phyloP scores from a whole-genome alignment of 1,140 invertebrate species.

The Penaeus chinensis region DNA sequence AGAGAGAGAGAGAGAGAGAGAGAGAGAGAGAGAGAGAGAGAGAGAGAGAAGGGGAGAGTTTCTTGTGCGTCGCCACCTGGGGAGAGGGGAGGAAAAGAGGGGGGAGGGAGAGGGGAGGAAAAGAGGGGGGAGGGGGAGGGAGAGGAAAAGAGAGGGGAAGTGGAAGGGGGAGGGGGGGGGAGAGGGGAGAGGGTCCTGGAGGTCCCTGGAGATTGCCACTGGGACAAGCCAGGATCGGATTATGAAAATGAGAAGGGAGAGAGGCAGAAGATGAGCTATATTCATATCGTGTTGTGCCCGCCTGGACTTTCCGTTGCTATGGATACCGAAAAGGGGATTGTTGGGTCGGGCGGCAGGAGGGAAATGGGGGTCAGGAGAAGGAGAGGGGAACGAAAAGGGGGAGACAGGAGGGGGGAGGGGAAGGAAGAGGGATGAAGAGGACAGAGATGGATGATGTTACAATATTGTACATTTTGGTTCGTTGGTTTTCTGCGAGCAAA shows the following conservation, averaged over 20 bases:
- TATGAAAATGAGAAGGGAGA: constrained; percentile 54
- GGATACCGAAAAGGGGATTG: constrained; percentile 58
- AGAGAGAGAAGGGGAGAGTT: neutral
- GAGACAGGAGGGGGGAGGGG: neutral
- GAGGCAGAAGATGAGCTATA: constrained; percentile 55
- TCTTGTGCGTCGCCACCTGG: constrained; percentile 33
- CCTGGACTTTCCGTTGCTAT: constrained; percentile 60
- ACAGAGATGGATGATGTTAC: neutral
- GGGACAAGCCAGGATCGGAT: constrained; percentile 56
- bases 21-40: no score
- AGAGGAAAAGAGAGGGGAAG: no score
- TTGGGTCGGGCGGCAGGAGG: neutral
- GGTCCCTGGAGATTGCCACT: constrained; percentile 57
- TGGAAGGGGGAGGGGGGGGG: neutral
- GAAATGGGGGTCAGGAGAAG: neutral
- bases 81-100: neutral
- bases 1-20: no score
- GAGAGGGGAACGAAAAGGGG: neutral
- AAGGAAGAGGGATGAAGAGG: neutral
- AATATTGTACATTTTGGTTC: neutral
- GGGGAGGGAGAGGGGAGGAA: no score
- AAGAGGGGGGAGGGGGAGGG: no score
- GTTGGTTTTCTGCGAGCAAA: no score
- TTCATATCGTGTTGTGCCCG: constrained; percentile 59
- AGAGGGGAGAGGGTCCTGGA: neutral